These are phyloP conservation scores for Magallana nippona DNA, from an alignment of 2,888 invertebrate species.

Conservation along the genomic window DNA sequence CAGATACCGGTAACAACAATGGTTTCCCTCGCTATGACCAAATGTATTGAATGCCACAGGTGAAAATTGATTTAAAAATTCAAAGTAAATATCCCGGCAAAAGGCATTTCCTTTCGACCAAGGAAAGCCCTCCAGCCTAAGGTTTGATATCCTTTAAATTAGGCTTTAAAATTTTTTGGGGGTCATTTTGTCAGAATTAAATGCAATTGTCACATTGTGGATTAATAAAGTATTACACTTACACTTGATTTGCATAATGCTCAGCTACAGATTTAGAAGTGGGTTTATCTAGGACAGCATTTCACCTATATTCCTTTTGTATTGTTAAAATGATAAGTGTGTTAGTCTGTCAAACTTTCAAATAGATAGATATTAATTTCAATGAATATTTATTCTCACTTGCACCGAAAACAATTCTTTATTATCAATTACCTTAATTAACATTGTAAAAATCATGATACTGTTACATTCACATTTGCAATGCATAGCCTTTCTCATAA, in stretches of 20 bases:
- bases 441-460: too few species aligned
- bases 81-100: background rate
- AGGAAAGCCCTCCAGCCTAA: background rate
- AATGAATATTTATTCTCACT: too few species aligned
- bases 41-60: background rate
- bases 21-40: background rate
- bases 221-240: background rate
- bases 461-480: too few species aligned
- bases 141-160: background rate
- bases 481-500: too few species aligned
- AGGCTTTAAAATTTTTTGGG: background rate
- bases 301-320: too few species aligned
- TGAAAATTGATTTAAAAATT: constrained; percentile 27
- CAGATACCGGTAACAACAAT: background rate
- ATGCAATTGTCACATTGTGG: background rate
- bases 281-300: too few species aligned
- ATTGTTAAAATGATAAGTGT: too few species aligned
- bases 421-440: too few species aligned
- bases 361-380: too few species aligned
- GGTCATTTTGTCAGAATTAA: constrained; percentile 5
- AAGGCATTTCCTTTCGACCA: background rate
- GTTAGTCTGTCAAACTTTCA: too few species aligned
- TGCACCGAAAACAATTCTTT: too few species aligned
- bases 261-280: background rate
- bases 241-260: background rate